These are phyloP conservation scores for Sycophaga agraensis DNA, from an alignment of 1,140 invertebrate species.

Conservation along the genomic window DNA sequence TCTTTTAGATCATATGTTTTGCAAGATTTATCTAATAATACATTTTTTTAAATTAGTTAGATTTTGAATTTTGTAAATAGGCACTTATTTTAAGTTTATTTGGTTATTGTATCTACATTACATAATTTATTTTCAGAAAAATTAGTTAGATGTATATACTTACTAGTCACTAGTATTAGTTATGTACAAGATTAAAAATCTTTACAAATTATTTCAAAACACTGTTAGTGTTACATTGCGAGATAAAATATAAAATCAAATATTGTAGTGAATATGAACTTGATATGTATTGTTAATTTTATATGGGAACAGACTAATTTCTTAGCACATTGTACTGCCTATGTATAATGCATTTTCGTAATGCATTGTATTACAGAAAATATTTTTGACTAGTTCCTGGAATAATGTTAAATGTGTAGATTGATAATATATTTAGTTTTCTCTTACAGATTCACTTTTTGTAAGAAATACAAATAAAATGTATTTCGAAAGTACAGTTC, in stretches of 20 bases:
- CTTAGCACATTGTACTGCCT: too few relatives aligned
- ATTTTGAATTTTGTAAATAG: slow-evolving; percentile 2
- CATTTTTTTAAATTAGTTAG: background rate
- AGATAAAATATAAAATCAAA: slow-evolving; percentile 1
- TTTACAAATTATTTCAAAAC: slow-evolving; percentile 1
- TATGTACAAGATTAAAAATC: background rate
- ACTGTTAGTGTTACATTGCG: background rate
- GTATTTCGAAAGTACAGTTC: too few relatives aligned
- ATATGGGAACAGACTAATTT: background rate
- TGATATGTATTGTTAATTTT: background rate
- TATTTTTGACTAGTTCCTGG: too few relatives aligned
- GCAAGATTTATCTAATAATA: too few relatives aligned
- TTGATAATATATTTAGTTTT: too few relatives aligned
- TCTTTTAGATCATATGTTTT: too few relatives aligned
- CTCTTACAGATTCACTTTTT: too few relatives aligned
- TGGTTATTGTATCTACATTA: background rate
- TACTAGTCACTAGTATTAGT: slow-evolving; percentile 14
- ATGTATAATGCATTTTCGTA: too few relatives aligned
- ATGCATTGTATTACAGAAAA: too few relatives aligned
- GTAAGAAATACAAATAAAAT: too few relatives aligned
- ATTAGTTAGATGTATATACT: background rate
- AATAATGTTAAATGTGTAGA: too few relatives aligned
- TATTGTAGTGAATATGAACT: too few relatives aligned
- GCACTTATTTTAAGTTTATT: slow-evolving; percentile 4
- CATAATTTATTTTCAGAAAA: background rate